Conservation (phyloP, 2,888 invertebrate species). For the Drosophila buzzatii region DNA sequence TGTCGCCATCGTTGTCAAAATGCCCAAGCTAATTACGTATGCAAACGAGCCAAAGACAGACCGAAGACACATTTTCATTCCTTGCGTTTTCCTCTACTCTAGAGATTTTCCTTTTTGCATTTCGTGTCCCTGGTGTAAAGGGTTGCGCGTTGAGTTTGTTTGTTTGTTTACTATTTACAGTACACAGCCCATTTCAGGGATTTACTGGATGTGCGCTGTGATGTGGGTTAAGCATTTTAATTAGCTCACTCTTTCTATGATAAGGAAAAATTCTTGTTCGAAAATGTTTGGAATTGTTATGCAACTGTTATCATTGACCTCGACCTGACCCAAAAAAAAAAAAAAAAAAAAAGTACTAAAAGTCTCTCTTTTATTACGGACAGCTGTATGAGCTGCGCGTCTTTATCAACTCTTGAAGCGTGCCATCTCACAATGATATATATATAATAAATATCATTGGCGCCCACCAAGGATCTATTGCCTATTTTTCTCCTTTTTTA, state of each 20-base stretch:
- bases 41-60: constrained; percentile 64
- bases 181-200: constrained; percentile 47
- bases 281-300: constrained; percentile 13
- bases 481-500: neutral
- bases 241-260: constrained; percentile 60
- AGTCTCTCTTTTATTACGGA: constrained; percentile 41
- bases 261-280: constrained; percentile 1
- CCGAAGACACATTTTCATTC: constrained; percentile 19
- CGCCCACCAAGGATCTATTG: constrained; percentile 29
- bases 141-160: constrained; percentile 47
- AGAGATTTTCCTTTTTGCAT: constrained; percentile 4
- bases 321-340: constrained; percentile 12
- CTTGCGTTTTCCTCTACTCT: constrained; percentile 9
- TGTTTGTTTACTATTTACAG: constrained; percentile 50
- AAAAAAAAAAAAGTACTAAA: constrained; percentile 1
- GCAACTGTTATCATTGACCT: constrained; percentile 45
- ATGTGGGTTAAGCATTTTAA: constrained; percentile 80
- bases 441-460: constrained; percentile 9
- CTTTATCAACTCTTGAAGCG: constrained; percentile 53
- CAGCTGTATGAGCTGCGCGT: constrained; percentile 41
- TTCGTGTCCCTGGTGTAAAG: constrained; percentile 30
- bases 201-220: constrained; percentile 47
- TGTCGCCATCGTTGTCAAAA: constrained; percentile 77
- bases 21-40: constrained; percentile 77
- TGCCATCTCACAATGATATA: constrained; percentile 34